phyloP scores from a whole-genome alignment of 2,888 invertebrate species.

The Mimachlamys varia region DNA sequence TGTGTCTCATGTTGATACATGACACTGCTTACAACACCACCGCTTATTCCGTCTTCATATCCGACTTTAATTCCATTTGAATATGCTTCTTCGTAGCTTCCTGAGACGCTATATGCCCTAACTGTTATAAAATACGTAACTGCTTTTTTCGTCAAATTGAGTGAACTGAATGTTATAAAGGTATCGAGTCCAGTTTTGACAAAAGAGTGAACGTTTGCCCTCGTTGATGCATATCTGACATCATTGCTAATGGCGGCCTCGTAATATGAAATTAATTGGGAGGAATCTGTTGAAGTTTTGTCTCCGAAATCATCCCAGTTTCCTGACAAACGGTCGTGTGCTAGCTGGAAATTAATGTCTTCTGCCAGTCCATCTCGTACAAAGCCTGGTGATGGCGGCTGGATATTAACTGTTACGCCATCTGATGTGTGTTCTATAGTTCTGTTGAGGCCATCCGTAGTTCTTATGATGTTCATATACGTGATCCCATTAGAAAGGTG shows the following conservation, averaged over 20 bases:
- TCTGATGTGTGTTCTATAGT: slow-evolving; percentile 50
- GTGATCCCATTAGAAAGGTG: slow-evolving; percentile 45
- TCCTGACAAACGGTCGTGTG: slow-evolving; percentile 50
- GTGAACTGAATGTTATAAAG: slow-evolving; percentile 47
- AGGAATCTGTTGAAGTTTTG: slow-evolving; percentile 40
- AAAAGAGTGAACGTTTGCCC: slow-evolving; percentile 52
- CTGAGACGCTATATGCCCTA: slow-evolving; percentile 56
- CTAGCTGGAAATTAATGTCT: slow-evolving; percentile 56
- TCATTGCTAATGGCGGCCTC: slow-evolving; percentile 53
- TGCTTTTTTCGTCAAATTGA: slow-evolving; percentile 50
- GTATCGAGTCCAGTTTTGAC: slow-evolving; percentile 49
- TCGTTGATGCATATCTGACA: slow-evolving; percentile 39
- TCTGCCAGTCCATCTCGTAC: slow-evolving; percentile 55
- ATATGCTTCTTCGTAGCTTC: slow-evolving; percentile 53
- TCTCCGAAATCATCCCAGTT: slow-evolving; percentile 61
- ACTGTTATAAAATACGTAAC: slow-evolving; percentile 59
- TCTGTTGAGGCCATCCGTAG: slow-evolving; percentile 54
- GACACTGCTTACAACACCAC: slow-evolving; percentile 42
- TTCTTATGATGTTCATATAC: slow-evolving; percentile 51
- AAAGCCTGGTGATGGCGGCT: slow-evolving; percentile 48
- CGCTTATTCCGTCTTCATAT: slow-evolving; percentile 36
- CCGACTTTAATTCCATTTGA: slow-evolving; percentile 58
- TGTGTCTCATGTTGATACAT: slow-evolving; percentile 39
- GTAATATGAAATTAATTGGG: slow-evolving; percentile 52
- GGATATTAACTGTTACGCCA: slow-evolving; percentile 55